Conservation (phyloP, 1,140 invertebrate species). For the Pachypeltis micranthus region DNA sequence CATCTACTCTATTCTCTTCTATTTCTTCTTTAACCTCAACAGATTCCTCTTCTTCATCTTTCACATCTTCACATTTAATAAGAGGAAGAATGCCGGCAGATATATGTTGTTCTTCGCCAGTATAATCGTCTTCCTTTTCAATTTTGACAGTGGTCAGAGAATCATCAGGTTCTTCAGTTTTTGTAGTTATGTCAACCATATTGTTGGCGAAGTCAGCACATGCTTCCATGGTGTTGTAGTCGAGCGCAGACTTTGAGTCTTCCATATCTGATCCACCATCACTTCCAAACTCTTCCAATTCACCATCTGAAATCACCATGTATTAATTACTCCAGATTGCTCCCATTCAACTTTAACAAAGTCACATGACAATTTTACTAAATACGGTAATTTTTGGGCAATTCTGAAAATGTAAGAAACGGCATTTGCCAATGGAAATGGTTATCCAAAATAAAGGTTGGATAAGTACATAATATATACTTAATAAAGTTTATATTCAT, state of each 20-base stretch:
- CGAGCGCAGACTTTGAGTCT: not conserved
- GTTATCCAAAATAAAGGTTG: not conserved
- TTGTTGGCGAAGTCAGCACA: not conserved
- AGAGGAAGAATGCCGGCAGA: not conserved
- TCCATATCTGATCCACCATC: not conserved
- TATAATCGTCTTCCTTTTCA: not conserved
- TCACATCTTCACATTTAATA: not conserved
- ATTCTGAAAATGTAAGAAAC: not conserved
- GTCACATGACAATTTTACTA: not conserved
- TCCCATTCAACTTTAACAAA: not conserved
- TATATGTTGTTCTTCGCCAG: not conserved
- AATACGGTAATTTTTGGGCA: not conserved
- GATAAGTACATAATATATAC: not conserved
- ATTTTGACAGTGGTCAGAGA: not conserved
- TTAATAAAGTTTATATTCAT: too few relatives aligned
- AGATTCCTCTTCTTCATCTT: not conserved
- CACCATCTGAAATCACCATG: conserved; percentile 46
- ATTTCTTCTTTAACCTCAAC: not conserved
- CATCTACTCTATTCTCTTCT: conserved; percentile 16
- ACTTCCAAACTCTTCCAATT: not conserved
- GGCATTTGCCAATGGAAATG: not conserved
- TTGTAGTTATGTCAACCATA: not conserved
- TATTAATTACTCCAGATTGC: conserved; percentile 22
- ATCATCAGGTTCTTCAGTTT: not conserved
- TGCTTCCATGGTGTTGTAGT: not conserved